These are phyloP conservation scores for Manacus vitellinus DNA, from an alignment of 2,113 vertebrate species.

Conservation along the genomic window DNA sequence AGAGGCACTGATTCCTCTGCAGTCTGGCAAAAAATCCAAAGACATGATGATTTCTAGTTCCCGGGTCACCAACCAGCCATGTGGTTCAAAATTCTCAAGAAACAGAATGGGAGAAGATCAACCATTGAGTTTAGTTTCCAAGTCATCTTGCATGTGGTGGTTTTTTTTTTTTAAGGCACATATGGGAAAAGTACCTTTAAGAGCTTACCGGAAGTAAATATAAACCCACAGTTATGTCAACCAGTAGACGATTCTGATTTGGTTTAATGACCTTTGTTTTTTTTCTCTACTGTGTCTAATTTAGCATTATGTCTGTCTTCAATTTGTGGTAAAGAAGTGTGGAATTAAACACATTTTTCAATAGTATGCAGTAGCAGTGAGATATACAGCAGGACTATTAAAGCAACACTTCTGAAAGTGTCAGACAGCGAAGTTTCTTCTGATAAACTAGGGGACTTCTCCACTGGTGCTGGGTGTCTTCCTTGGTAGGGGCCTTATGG, in stretches of 20 bases:
- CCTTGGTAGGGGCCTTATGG: background rate
- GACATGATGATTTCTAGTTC: background rate
- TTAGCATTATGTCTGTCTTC: background rate
- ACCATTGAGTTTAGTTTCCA: background rate
- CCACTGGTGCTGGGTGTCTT: background rate
- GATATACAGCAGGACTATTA: background rate
- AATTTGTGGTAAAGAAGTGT: background rate
- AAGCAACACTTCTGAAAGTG: background rate
- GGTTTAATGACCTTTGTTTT: background rate
- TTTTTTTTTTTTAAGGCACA: background rate
- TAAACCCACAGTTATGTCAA: background rate
- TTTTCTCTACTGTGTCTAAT: background rate
- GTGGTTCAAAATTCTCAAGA: background rate
- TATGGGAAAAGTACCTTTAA: background rate
- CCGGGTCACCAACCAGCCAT: background rate
- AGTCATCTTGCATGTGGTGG: background rate
- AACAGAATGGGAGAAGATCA: background rate
- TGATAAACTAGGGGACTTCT: background rate
- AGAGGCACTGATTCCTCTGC: background rate
- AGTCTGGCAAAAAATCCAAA: background rate
- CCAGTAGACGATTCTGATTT: background rate
- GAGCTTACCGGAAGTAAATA: background rate
- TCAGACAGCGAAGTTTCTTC: background rate
- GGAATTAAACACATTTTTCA: background rate
- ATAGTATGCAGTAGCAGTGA: background rate